phyloP scores from a whole-genome alignment of 2,113 vertebrate genomes.

The Gallinago media region DNA sequence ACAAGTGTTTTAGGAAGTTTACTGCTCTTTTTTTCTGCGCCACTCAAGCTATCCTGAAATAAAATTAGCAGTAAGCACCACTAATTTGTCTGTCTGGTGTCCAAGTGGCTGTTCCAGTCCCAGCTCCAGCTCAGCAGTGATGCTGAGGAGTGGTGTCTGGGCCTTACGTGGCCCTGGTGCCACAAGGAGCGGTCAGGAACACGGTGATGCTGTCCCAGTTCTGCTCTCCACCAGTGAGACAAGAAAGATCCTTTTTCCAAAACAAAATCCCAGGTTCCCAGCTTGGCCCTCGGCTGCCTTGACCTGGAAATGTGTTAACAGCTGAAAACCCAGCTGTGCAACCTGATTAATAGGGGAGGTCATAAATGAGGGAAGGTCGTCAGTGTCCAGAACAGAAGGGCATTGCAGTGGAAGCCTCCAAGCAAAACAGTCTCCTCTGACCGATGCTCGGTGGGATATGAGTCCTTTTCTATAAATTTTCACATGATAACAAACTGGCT shows the following conservation, averaged over 20 bases:
- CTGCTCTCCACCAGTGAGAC: background rate
- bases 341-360: background rate
- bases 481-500: background rate
- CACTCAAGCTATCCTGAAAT: background rate
- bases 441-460: background rate
- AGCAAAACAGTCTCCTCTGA: background rate
- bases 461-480: background rate
- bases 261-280: background rate
- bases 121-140: background rate
- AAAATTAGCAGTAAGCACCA: background rate
- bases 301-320: background rate
- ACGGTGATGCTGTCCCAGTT: background rate
- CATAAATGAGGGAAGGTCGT: rapidly evolving
- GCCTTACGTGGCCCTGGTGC: rapidly evolving
- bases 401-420: rapidly evolving
- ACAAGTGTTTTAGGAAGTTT: background rate
- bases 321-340: background rate
- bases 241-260: background rate
- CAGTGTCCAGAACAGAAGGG: rapidly evolving
- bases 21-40: background rate
- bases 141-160: background rate
- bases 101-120: background rate
- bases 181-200: rapidly evolving
- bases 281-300: background rate
- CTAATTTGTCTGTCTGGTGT: background rate